Conservation (phyloP, 2,113 vertebrate genomes). For the Mesocricetus auratus region DNA sequence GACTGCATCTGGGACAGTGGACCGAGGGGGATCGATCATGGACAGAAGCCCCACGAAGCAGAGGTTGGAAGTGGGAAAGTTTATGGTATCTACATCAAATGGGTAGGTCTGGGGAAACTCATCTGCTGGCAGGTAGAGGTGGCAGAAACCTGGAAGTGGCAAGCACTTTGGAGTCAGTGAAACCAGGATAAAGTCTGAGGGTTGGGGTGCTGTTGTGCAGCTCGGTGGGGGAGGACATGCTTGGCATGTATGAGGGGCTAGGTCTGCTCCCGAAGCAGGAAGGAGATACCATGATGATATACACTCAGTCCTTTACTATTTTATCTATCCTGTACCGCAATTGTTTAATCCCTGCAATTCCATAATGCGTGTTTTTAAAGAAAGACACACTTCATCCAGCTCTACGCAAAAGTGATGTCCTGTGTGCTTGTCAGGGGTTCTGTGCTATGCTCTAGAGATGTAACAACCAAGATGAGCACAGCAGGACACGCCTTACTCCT, state of each 20-base stretch:
- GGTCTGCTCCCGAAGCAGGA: not conserved
- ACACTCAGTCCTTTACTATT: not conserved
- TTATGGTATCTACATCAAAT: constrained; percentile 88
- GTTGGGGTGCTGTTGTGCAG: no score
- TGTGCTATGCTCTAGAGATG: not conserved
- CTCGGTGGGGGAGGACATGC: not conserved
- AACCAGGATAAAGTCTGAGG: not conserved
- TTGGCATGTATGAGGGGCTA: not conserved
- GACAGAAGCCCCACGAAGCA: constrained; percentile 91
- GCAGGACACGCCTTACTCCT: not conserved
- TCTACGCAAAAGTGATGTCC: not conserved
- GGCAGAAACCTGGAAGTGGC: constrained; percentile 88
- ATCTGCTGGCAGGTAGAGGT: constrained; percentile 87
- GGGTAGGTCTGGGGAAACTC: constrained; percentile 87
- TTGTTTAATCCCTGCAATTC: constrained; percentile 19
- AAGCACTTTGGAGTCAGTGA: not conserved
- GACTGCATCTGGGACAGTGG: constrained; percentile 90
- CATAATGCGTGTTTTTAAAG: not conserved
- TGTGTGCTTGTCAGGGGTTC: not conserved
- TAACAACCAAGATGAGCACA: not conserved
- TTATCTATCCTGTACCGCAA: not conserved
- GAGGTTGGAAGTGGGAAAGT: constrained; percentile 88
- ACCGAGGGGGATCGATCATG: constrained; percentile 90
- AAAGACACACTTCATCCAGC: not conserved
- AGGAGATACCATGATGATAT: not conserved